A percentile compares a stretch with the other conserved stretches of the same genome.
Conservation (phyloP, 2,797 vertebrate species). For the Danio kyathit region DNA sequence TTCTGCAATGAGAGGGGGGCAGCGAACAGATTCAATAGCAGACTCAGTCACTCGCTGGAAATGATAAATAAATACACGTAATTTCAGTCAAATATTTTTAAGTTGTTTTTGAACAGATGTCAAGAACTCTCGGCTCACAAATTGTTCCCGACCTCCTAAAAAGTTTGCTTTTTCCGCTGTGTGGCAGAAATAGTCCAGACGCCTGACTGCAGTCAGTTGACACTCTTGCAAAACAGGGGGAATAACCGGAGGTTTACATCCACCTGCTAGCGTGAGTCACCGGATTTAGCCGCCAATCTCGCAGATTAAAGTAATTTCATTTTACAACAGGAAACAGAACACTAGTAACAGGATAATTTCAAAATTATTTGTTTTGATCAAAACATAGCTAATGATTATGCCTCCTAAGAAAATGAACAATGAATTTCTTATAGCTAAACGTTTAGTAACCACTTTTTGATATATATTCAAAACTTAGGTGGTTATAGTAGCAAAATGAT, state of each 20-base stretch:
- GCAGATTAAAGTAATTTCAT: constrained; percentile 61
- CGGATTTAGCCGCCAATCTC: constrained; percentile 43
- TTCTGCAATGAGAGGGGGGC: neutral
- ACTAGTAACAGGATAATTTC: constrained; percentile 45
- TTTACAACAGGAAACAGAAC: constrained; percentile 65
- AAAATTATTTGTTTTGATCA: no score
- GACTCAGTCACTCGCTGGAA: constrained; percentile 20
- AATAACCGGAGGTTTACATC: constrained; percentile 27
- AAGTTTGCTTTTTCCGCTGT: neutral
- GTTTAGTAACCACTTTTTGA: no score
- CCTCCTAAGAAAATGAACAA: no score
- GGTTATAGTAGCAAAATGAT: no score
- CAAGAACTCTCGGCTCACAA: constrained; percentile 2
- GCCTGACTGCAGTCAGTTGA: neutral
- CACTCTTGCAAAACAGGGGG: neutral
- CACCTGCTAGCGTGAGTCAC: constrained; percentile 57
- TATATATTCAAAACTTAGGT: no score
- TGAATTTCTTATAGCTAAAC: no score
- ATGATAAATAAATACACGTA: constrained; percentile 17
- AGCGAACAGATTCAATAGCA: neutral
- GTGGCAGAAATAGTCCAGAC: constrained; percentile 27
- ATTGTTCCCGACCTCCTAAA: constrained; percentile 16
- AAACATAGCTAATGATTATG: no score
- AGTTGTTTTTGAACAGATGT: constrained; percentile 28
- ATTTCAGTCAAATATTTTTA: constrained; percentile 26